phyloP scores from a whole-genome alignment of 2,888 invertebrate species.

The Acanthopleura granulata region DNA sequence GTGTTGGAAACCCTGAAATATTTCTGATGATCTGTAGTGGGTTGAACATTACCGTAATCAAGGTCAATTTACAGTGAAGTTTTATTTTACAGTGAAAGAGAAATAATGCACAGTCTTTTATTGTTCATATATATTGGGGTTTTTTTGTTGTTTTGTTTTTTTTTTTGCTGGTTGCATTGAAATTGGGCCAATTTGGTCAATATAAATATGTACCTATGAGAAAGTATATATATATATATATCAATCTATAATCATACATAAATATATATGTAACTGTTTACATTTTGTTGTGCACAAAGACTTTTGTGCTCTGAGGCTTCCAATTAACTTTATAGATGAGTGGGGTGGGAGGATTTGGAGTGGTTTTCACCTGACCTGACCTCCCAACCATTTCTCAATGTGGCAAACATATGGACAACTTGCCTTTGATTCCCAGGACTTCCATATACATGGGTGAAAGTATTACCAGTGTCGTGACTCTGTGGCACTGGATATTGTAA shows the following conservation, averaged over 20 bases:
- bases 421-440: constrained; percentile 9
- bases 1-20: no score
- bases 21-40: no score
- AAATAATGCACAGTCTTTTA: no score
- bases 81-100: not conserved
- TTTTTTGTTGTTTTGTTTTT: not conserved
- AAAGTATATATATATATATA: not conserved
- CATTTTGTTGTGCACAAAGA: constrained; percentile 17
- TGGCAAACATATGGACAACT: not conserved
- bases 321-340: not conserved
- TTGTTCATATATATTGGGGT: not conserved
- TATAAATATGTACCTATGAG: no score
- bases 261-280: constrained; percentile 17
- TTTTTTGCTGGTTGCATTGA: no score
- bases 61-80: constrained; percentile 9
- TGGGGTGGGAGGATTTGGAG: no score
- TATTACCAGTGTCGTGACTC: not conserved
- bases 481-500: no score
- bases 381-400: no score
- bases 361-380: no score
- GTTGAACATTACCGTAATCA: no score
- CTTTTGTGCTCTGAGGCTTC: constrained; percentile 15
- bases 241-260: constrained; percentile 6
- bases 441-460: constrained; percentile 9
- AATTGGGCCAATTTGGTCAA: no score